Conservation (phyloP, 2,888 invertebrate genomes). For the Hirudinaria manillensis region DNA sequence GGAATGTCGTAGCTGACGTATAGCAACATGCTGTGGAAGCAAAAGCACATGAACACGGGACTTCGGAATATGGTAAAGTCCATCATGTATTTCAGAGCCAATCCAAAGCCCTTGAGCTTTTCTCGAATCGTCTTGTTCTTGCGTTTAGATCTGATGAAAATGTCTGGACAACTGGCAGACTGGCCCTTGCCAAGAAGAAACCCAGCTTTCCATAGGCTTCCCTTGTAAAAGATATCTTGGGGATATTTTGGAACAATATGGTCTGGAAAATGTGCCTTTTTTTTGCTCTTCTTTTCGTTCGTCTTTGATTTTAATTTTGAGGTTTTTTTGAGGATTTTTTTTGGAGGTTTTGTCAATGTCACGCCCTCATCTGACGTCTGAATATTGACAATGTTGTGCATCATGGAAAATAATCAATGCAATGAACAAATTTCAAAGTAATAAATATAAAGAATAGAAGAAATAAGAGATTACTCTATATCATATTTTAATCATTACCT, state of each 20-base stretch:
- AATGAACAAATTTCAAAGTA: too few relatives aligned
- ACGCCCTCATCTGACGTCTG: not conserved
- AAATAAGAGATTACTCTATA: too few relatives aligned
- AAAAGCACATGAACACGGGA: conserved; percentile 52
- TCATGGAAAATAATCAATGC: too few relatives aligned
- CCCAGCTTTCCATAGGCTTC: conserved; percentile 43
- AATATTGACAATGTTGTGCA: too few relatives aligned
- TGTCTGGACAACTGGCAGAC: conserved; percentile 83
- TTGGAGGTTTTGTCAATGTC: not conserved
- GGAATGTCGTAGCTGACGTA: conserved; percentile 87
- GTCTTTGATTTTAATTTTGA: not conserved
- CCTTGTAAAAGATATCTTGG: conserved; percentile 52
- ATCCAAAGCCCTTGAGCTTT: conserved; percentile 39
- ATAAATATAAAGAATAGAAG: too few relatives aligned
- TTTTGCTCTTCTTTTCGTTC: conserved; percentile 15
- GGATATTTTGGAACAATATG: conserved; percentile 43
- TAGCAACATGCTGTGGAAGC: conserved; percentile 76
- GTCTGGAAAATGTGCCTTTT: conserved; percentile 28
- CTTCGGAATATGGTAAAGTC: conserved; percentile 47
- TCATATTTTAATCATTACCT: not conserved
- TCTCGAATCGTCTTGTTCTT: not conserved
- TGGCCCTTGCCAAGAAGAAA: conserved; percentile 47
- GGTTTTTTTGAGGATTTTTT: conserved; percentile 5
- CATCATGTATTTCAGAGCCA: conserved; percentile 46
- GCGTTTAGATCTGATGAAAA: conserved; percentile 59